Evolutionary conservation across 2,113 vertebrate genomes (phyloP), one percentile per base, ranked within the genome.

Genomic region (Odocoileus virginianus): DNA sequence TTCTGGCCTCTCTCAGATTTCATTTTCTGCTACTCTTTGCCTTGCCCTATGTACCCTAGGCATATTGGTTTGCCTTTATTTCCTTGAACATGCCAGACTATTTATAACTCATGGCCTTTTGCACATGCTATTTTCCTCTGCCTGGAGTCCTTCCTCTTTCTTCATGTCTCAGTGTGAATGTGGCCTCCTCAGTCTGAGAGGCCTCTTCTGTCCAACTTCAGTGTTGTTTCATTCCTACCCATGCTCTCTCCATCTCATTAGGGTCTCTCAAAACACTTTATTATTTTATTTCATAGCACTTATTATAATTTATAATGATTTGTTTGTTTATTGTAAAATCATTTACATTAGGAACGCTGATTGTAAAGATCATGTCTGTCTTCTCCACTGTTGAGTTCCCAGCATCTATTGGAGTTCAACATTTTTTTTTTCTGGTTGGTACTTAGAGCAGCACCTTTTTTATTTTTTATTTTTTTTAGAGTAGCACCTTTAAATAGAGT

Each of bases 311-410:
- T 95, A 76, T 64, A 87, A 47, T 89, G 45, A 76, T 50, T 95
- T 96, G 5, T 43, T 97, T 96, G 19, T 55, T 87, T 87, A 58
- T 86, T 94, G 2, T 96, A 84, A 97, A 93, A 57, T 58, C 47
- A 58, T 78, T 97, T 92, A 95, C 15, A 54, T 52, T 88, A 74
- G 25, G 58, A 86, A 64, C 0, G 9, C 89, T 78, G 54, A 86
- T 78, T 93, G 13, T 58, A 92, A 67, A 71, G 94, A 57, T 81
- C 33, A 55, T 33, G 7, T 76, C 45, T 97, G 11, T 85, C 52
- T 60, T 40, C 84, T 91, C 95, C 21, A 87, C 55, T 12, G 27
- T 43, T 95, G 83, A 57, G 36, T 88, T 95, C 36, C 36, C 54
- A 74, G 58, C 43, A 71, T 57, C 10, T 83, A 74, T 76, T 87